phyloP scores from a whole-genome alignment of 1,140 invertebrate genomes.

The Orius insidiosus region DNA sequence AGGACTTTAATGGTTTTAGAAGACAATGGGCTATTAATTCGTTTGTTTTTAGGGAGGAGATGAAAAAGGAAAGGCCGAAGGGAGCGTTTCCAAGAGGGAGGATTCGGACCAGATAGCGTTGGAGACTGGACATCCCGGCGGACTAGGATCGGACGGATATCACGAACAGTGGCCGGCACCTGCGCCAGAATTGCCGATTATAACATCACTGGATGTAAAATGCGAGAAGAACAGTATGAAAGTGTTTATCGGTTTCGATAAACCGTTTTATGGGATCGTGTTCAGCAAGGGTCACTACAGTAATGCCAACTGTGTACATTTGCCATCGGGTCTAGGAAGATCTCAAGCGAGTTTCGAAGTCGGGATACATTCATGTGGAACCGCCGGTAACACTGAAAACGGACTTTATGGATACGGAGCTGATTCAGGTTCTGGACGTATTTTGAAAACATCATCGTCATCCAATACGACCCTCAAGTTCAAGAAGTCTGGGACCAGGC shows the following conservation, averaged over 20 bases:
- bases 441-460: slow-evolving; percentile 87
- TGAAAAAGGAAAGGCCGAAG: slow-evolving; percentile 7
- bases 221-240: slow-evolving; percentile 92
- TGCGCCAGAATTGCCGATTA: slow-evolving; percentile 72
- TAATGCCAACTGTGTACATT: slow-evolving; percentile 75
- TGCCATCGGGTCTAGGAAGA: slow-evolving; percentile 76
- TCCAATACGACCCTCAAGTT: slow-evolving; percentile 87
- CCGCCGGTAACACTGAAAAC: slow-evolving; percentile 72
- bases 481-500: slow-evolving; percentile 58
- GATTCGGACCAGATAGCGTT: slow-evolving; percentile 16
- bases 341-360: slow-evolving; percentile 82
- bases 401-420: slow-evolving; percentile 42
- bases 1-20: too few relatives aligned
- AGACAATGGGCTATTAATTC: too few relatives aligned
- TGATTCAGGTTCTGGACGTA: slow-evolving; percentile 77
- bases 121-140: slow-evolving; percentile 9
- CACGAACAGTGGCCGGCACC: slow-evolving; percentile 39
- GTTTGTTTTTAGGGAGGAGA: slow-evolving; percentile 7
- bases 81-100: not conserved
- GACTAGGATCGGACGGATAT: slow-evolving; percentile 2
- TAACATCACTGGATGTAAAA: slow-evolving; percentile 81
- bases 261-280: slow-evolving; percentile 90
- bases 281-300: slow-evolving; percentile 74
- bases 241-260: slow-evolving; percentile 84
- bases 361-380: slow-evolving; percentile 77